Evolutionary conservation across 1,140 invertebrate genomes (phyloP), one percentile per base, ranked within the genome.

Genomic region (Reticulitermes speratus): DNA sequence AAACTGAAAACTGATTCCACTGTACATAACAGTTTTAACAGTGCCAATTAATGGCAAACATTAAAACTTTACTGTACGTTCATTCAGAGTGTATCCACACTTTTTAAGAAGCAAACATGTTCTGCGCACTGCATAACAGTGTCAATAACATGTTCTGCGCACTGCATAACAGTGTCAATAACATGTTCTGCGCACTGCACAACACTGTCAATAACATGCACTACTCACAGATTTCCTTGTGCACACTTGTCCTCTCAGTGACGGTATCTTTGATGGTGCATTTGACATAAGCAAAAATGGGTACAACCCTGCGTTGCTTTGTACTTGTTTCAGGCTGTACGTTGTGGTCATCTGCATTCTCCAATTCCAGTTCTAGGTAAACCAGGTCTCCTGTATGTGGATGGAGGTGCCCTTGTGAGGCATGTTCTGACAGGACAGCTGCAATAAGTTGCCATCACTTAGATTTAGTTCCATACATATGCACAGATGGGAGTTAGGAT

Each of bases 161-260:
- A 38, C 5, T 5, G 38, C 5, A 38, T 38, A 38, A 38, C 38
- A 38, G 38, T 38, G 38, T 38, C 38, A 38, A 38, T n/a, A 2
- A 38, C 38, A 38, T 5, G 38, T 38, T 38, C 38, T 38, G 2
- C 5, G 38, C 38, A 38, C 5, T 5, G 38, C 5, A 38, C 5
- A 38, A 38, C 38, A 38, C 2, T 38, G 38, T 38, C 38, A 38
- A 38, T 2, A 75, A 30, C 65, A 75, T 11, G 65, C 65, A 30
- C n/a, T 75, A 75, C 65, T 75, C 65, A 75, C 65, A 75, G 65
- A 75, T 75, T 14, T 75, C 65, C 65, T 30, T 75, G 65, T 75
- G 65, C 16, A 75, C 65, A 75, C 25, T 30, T 9, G 65, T 75
- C 0, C 25, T 75, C n/a, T 25, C 3, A 16, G 65, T 75, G 25